These are phyloP conservation scores for Latrodectus hesperus DNA, from an alignment of 2,888 invertebrate genomes.

Conservation along the genomic window DNA sequence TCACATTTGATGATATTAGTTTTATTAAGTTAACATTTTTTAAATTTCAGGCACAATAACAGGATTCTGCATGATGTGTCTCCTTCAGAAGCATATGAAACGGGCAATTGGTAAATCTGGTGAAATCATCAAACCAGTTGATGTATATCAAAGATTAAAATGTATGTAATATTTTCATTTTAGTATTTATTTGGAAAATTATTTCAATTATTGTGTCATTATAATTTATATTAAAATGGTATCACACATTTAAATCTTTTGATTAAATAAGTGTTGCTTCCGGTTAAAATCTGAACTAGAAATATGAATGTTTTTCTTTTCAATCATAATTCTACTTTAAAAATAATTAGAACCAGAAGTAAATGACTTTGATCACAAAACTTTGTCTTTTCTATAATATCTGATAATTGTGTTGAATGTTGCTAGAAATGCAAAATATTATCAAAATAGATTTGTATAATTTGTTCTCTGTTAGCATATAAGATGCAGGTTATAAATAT, in stretches of 20 bases:
- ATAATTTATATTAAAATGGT: background rate
- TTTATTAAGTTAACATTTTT: background rate
- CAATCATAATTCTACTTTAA: no score
- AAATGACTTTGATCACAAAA: no score
- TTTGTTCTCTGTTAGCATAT: background rate
- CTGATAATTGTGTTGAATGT: no score
- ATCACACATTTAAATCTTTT: background rate
- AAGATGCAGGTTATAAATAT: background rate
- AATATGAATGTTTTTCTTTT: no score
- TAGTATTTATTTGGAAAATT: no score
- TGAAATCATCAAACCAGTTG: constrained; percentile 81
- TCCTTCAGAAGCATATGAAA: constrained; percentile 74
- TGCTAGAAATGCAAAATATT: no score
- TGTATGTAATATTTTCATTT: constrained; percentile 79
- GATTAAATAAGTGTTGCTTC: no score
- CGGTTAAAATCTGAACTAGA: no score
- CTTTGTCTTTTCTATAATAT: no score
- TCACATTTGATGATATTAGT: background rate
- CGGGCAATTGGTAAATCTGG: constrained; percentile 73
- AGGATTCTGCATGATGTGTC: constrained; percentile 76
- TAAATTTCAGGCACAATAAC: constrained; percentile 37
- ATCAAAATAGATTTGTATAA: no score
- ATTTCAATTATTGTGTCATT: no score
- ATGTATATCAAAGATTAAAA: constrained; percentile 81
- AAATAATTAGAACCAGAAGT: no score